These are phyloP conservation scores for Latrodectus hesperus DNA, from an alignment of 2,888 invertebrate genomes.

Conservation along the genomic window DNA sequence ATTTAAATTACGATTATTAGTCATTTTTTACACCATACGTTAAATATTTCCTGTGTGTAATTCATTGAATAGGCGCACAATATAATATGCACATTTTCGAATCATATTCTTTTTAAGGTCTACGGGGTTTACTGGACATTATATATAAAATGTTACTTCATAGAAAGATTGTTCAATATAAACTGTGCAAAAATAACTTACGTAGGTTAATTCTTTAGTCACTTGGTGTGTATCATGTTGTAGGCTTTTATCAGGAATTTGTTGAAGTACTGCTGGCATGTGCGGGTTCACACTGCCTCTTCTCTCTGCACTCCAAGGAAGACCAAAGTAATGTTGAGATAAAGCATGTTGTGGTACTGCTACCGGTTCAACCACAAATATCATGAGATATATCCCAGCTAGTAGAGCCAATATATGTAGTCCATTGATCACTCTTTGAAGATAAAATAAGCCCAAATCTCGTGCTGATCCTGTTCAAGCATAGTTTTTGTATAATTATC, in stretches of 20 bases:
- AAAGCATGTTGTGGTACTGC: constrained; percentile 43
- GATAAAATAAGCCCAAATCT: constrained; percentile 37
- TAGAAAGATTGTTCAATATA: too few relatives aligned
- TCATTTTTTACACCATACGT: too few relatives aligned
- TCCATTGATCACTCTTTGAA: constrained; percentile 35
- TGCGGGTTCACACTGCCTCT: constrained; percentile 3
- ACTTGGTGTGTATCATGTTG: background rate
- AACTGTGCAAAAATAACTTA: too few relatives aligned
- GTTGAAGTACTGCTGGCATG: background rate
- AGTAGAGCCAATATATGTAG: constrained; percentile 56
- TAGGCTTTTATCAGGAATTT: background rate
- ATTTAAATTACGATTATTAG: too few relatives aligned
- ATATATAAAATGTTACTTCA: too few relatives aligned
- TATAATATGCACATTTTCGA: too few relatives aligned
- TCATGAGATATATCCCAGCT: constrained; percentile 62
- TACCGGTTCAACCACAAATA: constrained; percentile 65
- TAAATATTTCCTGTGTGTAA: too few relatives aligned
- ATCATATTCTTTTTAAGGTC: too few relatives aligned
- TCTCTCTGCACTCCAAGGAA: constrained; percentile 52
- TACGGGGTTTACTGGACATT: too few relatives aligned
- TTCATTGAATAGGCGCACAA: too few relatives aligned
- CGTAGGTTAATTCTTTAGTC: background rate
- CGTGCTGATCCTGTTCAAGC: constrained; percentile 47
- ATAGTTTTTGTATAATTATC: background rate
- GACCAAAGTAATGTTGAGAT: constrained; percentile 47